Evolutionary conservation across 2,113 vertebrate species (phyloP).

Genomic region (Paraplagusia blochii): DNA sequence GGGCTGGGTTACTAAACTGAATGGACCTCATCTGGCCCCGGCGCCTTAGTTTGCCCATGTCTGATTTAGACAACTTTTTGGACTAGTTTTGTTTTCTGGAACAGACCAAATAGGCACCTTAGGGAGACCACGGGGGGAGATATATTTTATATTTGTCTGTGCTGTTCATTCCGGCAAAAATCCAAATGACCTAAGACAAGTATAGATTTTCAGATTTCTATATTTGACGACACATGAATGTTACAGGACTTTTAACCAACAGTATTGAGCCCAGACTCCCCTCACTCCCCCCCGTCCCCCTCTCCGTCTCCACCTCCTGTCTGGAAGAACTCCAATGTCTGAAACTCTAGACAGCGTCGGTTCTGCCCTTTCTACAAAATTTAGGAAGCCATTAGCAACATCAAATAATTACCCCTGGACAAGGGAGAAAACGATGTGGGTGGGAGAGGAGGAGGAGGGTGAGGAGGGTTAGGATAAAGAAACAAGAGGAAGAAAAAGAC

Average conservation of each 20-base stretch:
- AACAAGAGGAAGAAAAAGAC: slow-evolving; percentile 39
- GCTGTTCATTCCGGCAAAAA: too few species aligned
- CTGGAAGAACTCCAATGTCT: slow-evolving; percentile 70
- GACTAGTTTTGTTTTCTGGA: too few species aligned
- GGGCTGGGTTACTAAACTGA: too few species aligned
- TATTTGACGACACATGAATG: slow-evolving; percentile 26
- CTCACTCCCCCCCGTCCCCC: slow-evolving; percentile 9
- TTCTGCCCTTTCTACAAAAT: slow-evolving; percentile 87
- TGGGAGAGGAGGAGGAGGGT: background rate
- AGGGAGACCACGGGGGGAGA: too few species aligned
- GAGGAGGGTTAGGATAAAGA: background rate
- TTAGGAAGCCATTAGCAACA: slow-evolving; percentile 94
- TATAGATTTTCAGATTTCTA: too few species aligned
- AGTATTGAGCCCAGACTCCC: slow-evolving; percentile 25
- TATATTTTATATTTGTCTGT: too few species aligned
- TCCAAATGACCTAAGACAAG: too few species aligned
- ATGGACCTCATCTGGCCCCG: too few species aligned
- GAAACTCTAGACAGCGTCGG: slow-evolving; percentile 84
- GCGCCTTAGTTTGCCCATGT: too few species aligned
- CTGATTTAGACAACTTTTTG: too few species aligned
- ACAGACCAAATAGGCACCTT: too few species aligned
- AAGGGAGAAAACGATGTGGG: slow-evolving; percentile 33
- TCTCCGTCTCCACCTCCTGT: slow-evolving; percentile 46
- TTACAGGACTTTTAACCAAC: slow-evolving; percentile 41
- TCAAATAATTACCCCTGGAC: slow-evolving; percentile 84